These are phyloP conservation scores for Clunio marinus DNA, from an alignment of 2,888 invertebrate species.

Conservation along the genomic window DNA sequence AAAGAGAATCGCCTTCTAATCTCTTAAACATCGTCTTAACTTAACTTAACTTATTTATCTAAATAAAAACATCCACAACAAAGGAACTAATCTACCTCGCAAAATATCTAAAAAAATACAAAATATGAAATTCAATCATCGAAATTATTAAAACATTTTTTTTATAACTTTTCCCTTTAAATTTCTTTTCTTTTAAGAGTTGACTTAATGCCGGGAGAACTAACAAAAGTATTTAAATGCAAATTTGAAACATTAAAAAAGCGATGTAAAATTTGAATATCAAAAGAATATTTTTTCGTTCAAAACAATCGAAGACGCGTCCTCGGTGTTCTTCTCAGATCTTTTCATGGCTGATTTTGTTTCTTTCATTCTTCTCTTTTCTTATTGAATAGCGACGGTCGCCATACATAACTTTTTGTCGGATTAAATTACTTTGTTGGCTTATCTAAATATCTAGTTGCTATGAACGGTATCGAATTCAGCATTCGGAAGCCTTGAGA, in stretches of 20 bases:
- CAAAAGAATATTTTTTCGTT: constrained; percentile 24
- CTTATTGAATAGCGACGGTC: no score
- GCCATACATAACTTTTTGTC: background rate
- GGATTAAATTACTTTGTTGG: background rate
- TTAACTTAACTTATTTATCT: no score
- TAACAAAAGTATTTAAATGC: constrained; percentile 24
- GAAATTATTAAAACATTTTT: no score
- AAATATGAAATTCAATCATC: no score
- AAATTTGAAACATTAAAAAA: constrained; percentile 17
- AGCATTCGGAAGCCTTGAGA: background rate
- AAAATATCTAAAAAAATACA: background rate
- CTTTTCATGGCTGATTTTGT: no score
- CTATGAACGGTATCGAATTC: background rate
- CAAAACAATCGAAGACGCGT: background rate
- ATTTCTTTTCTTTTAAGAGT: no score
- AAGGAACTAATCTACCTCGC: no score
- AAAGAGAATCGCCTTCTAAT: no score
- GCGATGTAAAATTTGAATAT: constrained; percentile 26
- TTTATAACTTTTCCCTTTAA: no score
- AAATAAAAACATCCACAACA: no score
- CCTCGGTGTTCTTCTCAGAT: constrained; percentile 2
- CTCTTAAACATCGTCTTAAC: no score
- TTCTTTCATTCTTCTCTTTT: background rate
- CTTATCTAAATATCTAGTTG: no score
- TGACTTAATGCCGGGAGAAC: background rate